Conservation (phyloP, 2,113 vertebrate species). For the Eleginops maclovinus region DNA sequence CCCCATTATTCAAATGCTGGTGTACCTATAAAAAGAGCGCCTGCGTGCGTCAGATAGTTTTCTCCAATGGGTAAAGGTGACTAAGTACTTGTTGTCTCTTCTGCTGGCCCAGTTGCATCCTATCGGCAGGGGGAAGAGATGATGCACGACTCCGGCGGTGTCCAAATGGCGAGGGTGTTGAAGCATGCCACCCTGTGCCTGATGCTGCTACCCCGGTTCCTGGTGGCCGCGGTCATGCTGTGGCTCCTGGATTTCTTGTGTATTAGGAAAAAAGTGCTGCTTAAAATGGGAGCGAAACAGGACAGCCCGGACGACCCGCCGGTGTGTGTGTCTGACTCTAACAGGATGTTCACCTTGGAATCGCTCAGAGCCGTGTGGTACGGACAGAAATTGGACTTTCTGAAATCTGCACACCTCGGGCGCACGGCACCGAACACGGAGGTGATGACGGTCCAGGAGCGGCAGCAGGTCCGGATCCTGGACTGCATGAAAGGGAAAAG, state of each 20-base stretch:
- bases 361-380: slow-evolving; percentile 98
- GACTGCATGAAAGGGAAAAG: slow-evolving; percentile 91
- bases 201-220: slow-evolving; percentile 95
- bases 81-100: slow-evolving; percentile 62
- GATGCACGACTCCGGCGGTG: slow-evolving; percentile 91
- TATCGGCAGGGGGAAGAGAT: slow-evolving; percentile 65
- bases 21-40: slow-evolving; percentile 92
- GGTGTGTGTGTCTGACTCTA: slow-evolving; percentile 95
- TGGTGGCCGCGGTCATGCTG: slow-evolving; percentile 93
- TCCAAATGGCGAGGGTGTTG: slow-evolving; percentile 89
- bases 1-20: slow-evolving; percentile 88
- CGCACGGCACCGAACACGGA: slow-evolving; percentile 93
- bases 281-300: slow-evolving; percentile 83
- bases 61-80: slow-evolving; percentile 81
- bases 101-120: slow-evolving; percentile 75
- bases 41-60: slow-evolving; percentile 84
- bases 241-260: slow-evolving; percentile 98
- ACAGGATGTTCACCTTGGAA: slow-evolving; percentile 95
- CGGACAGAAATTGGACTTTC: slow-evolving; percentile 96
- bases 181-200: slow-evolving; percentile 92
- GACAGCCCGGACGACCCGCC: slow-evolving; percentile 91
- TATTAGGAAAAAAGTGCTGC: slow-evolving; percentile 91
- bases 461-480: slow-evolving; percentile 86
- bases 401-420: slow-evolving; percentile 94
- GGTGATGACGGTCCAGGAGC: slow-evolving; percentile 91